Evolutionary conservation across 2,113 vertebrate species (phyloP), one percentile per base, ranked within the genome.

Genomic region (Carettochelys insculpta): DNA sequence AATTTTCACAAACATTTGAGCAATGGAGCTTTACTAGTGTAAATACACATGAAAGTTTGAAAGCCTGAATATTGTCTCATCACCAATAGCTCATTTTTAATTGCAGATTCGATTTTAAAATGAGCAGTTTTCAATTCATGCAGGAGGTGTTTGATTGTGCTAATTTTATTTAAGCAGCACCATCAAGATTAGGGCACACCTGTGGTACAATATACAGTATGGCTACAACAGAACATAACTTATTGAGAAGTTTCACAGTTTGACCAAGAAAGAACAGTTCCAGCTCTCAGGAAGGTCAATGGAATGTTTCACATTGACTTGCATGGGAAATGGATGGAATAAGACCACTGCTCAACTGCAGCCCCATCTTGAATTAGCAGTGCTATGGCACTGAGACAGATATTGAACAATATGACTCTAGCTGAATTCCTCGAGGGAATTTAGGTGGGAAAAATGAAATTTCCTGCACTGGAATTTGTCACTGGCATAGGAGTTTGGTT

Each of bases 131-230:
- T 8, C 73, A 75, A 94, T 90, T 68, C 79, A 82, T 25, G 50
- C 92, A 81, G 58, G 84, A 51, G 88, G 80, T 90, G 29, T 48
- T n/a, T n/a, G 51, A 85, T 85, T 90, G 29, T 45, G 31, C 8
- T 95, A 91, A 92, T 93, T 95, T 95, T 91, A 94, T 58, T 34
- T 68, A 75, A 91, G 58, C 47, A 87, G 34, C 73, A 83, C 92
- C 92, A 90, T 77, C 16, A 73, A 38, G 86, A 68, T 93, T 50
- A 86, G 93, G 86, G 81, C 6, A 65, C 43, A 0, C 3, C 73
- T 90, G 82, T 50, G 83, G 79, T 86, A 92, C n/a, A n/a, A n/a
- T n/a, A n/a, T n/a, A n/a, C n/a, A 92, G 88, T 77, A 48, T 27
- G 81, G 16, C 22, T 51, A 51, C 34, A 87, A 31, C 51, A 73